A percentile compares a stretch with the other conserved stretches of the same genome.
Conservation (phyloP, 2,888 invertebrate species). For the Tipula vernalis region DNA sequence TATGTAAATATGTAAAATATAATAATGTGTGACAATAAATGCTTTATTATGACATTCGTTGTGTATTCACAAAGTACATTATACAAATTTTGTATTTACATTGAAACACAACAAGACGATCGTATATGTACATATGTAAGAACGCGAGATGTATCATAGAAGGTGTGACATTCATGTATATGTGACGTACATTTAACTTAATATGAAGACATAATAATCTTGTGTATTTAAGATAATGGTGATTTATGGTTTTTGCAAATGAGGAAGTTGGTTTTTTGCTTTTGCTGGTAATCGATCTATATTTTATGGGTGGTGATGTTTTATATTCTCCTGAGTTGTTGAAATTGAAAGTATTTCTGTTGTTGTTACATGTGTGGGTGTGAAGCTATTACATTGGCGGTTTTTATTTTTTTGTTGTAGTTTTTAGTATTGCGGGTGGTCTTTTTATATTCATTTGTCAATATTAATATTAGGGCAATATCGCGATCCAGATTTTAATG, state of each 20-base stretch:
- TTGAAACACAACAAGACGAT: neutral
- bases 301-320: neutral
- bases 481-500: neutral
- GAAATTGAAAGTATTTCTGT: neutral
- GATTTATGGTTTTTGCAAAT: neutral
- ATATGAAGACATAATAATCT: neutral
- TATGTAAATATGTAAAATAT: too few relatives aligned
- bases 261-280: neutral
- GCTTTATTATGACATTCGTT: neutral
- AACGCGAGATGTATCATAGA: neutral
- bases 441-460: neutral
- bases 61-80: neutral
- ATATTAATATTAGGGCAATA: neutral
- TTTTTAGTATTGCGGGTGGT: neutral
- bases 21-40: neutral
- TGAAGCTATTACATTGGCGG: neutral
- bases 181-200: neutral
- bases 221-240: neutral
- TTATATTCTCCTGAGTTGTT: neutral
- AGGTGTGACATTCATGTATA: neutral
- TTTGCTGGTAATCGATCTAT: neutral
- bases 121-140: neutral
- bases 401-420: neutral
- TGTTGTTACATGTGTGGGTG: neutral
- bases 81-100: neutral